phyloP scores from a whole-genome alignment of 2,888 invertebrate species.

The Boloria selene region DNA sequence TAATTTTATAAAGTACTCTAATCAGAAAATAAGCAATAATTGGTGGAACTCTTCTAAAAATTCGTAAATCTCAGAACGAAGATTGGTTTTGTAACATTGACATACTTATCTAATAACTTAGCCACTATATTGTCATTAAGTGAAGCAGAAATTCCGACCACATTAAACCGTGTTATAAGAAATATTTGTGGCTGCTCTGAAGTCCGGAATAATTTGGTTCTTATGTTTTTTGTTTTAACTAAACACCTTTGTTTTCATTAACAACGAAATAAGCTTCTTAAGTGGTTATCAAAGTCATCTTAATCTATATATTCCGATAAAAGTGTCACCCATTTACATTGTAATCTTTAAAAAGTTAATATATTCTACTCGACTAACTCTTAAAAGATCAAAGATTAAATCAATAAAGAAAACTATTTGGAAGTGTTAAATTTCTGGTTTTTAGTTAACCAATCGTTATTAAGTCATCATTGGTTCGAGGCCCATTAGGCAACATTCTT shows the following conservation, averaged over 20 bases:
- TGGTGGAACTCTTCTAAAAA: too few relatives aligned
- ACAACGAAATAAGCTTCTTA: neutral
- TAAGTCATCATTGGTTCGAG: conserved; percentile 17
- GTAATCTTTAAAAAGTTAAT: neutral
- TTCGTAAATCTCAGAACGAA: too few relatives aligned
- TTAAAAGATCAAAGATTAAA: conserved; percentile 16
- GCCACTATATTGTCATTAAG: too few relatives aligned
- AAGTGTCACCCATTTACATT: conserved; percentile 14
- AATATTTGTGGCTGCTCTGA: too few relatives aligned
- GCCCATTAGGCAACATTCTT: conserved; percentile 26
- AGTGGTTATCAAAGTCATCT: neutral
- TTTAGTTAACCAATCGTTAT: conserved; percentile 13
- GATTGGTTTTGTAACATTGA: too few relatives aligned
- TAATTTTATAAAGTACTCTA: neutral
- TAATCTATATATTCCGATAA: conserved; percentile 10
- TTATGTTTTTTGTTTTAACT: neutral
- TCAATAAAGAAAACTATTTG: conserved; percentile 1
- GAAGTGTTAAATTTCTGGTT: conserved; percentile 10
- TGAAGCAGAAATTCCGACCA: too few relatives aligned
- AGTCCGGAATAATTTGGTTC: too few relatives aligned
- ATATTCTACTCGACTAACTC: conserved; percentile 6
- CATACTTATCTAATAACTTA: too few relatives aligned
- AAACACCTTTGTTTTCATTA: conserved; percentile 4
- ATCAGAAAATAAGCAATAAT: too few relatives aligned
- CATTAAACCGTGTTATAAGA: too few relatives aligned